These are phyloP conservation scores for Hippocampus kuda DNA, from an alignment of 2,797 vertebrate genomes.

Conservation along the genomic window DNA sequence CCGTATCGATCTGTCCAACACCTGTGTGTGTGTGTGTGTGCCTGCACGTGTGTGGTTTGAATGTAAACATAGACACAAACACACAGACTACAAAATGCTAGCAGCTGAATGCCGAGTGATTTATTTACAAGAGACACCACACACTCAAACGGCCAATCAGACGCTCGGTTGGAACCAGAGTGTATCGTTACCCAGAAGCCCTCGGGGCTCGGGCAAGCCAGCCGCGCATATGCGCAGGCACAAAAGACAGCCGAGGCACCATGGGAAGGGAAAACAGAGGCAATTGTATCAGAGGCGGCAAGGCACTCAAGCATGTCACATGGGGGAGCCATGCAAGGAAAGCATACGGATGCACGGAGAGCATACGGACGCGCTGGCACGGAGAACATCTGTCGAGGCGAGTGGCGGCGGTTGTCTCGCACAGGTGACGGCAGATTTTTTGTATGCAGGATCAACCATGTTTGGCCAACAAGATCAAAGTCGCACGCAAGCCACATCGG, in stretches of 20 bases:
- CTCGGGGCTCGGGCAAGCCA: neutral
- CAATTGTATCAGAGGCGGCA: neutral
- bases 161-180: slow-evolving; percentile 1
- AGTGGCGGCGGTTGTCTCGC: neutral
- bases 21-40: no score
- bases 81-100: neutral
- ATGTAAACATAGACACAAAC: neutral
- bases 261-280: neutral
- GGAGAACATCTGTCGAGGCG: neutral
- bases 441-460: neutral
- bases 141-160: slow-evolving; percentile 1
- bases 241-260: neutral
- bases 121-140: slow-evolving; percentile 1
- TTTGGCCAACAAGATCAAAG: neutral
- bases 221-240: neutral
- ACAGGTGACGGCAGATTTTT: neutral
- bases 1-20: neutral
- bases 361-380: neutral
- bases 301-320: neutral
- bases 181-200: slow-evolving; percentile 2
- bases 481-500: neutral
- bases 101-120: neutral
- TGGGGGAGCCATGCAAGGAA: neutral
- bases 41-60: neutral
- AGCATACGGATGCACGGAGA: neutral